Percentiles rank a stretch among this genome's conserved stretches.
These are phyloP conservation scores for Synergus japonicus DNA, from an alignment of 2,888 invertebrate species.

Conservation along the genomic window DNA sequence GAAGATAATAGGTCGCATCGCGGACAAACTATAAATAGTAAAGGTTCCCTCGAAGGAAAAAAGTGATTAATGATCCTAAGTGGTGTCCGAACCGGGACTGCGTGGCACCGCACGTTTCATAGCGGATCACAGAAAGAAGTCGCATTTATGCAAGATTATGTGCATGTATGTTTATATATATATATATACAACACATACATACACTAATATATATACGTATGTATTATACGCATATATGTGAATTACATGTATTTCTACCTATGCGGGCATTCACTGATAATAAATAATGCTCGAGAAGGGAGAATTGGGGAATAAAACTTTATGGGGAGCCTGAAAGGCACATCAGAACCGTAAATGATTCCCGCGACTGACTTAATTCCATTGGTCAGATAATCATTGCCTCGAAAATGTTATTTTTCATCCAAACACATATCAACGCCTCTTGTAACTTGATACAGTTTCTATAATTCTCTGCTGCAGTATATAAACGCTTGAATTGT, in stretches of 20 bases:
- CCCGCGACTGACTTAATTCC: constrained; percentile 62
- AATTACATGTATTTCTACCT: constrained; percentile 43
- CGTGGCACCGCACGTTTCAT: constrained; percentile 33
- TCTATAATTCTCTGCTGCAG: background rate
- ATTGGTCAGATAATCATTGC: constrained; percentile 61
- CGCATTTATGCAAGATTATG: background rate
- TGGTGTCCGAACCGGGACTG: constrained; percentile 49
- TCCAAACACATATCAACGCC: background rate
- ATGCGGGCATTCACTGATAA: constrained; percentile 54
- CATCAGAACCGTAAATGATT: constrained; percentile 59
- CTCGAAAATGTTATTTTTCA: constrained; percentile 33
- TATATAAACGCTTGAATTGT: background rate
- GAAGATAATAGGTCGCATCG: constrained; percentile 66
- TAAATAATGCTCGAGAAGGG: constrained; percentile 61
- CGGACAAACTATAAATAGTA: constrained; percentile 66
- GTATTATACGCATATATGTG: background rate
- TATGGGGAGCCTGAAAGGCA: constrained; percentile 47
- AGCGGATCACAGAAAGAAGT: constrained; percentile 24
- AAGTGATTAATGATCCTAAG: constrained; percentile 56
- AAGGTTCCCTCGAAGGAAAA: constrained; percentile 59
- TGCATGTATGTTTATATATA: background rate
- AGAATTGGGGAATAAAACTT: constrained; percentile 43
- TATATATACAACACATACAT: background rate
- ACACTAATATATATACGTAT: background rate
- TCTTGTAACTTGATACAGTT: background rate